These are phyloP conservation scores for Glossophaga mutica DNA, from an alignment of 2,797 vertebrate genomes.

Conservation along the genomic window DNA sequence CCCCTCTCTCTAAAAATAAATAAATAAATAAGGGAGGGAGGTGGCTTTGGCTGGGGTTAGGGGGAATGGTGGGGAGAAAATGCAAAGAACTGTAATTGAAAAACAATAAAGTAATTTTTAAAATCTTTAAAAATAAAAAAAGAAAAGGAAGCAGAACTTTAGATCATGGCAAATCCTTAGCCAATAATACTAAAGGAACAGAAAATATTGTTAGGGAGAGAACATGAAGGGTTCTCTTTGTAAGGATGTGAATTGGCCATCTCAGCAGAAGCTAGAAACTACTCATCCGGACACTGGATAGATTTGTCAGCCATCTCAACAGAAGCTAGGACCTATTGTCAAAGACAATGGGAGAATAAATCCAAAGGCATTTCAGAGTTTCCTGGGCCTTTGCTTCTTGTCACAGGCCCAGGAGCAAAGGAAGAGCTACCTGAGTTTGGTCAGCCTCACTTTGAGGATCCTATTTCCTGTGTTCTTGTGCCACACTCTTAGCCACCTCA, in stretches of 20 bases:
- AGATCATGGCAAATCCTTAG: background rate
- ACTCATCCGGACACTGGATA: background rate
- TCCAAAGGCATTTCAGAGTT: background rate
- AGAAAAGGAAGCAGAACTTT: background rate
- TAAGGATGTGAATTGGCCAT: background rate
- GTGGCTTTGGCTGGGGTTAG: no score
- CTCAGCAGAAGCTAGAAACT: background rate
- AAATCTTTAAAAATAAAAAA: no score
- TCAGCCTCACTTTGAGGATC: background rate
- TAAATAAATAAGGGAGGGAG: no score
- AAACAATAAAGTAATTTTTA: no score
- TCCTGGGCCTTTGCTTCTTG: background rate
- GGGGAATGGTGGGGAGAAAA: no score
- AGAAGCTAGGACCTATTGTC: background rate
- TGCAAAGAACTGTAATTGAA: no score
- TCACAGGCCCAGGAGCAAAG: background rate
- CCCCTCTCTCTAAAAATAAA: no score
- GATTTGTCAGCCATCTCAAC: background rate
- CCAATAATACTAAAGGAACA: background rate
- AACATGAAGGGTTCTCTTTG: background rate
- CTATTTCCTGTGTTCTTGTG: background rate
- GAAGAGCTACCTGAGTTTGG: background rate
- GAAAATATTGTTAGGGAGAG: background rate
- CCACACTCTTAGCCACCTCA: background rate
- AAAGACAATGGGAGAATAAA: background rate